A percentile compares a stretch with the other conserved stretches of the same genome.
Conservation (phyloP, 2,113 vertebrate genomes). For the Strix uralensis region DNA sequence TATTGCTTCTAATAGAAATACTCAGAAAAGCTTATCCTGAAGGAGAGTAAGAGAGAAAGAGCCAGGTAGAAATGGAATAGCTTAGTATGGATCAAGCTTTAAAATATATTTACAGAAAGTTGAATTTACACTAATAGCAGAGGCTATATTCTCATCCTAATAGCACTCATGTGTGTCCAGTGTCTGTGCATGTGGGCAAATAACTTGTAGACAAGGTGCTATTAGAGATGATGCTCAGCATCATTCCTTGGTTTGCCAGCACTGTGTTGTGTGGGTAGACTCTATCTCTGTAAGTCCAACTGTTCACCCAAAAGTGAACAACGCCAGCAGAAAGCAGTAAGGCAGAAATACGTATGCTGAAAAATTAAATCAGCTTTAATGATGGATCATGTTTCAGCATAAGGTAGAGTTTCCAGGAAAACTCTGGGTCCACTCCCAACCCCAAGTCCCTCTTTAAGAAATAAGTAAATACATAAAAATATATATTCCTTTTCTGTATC, state of each 20-base stretch:
- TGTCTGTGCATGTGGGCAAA: background rate
- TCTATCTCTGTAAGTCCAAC: background rate
- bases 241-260: background rate
- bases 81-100: background rate
- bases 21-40: background rate
- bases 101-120: background rate
- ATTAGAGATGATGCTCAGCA: background rate
- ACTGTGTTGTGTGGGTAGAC: accelerated
- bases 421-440: background rate
- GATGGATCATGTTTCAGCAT: background rate
- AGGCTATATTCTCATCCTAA: background rate
- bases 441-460: background rate
- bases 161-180: background rate
- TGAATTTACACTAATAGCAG: background rate
- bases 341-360: background rate
- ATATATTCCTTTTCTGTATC: background rate
- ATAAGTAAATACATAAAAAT: background rate
- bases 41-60: background rate
- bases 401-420: background rate
- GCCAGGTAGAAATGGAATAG: background rate
- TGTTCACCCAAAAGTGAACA: background rate
- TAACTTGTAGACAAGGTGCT: background rate
- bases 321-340: background rate
- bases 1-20: background rate
- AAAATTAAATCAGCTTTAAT: background rate